Evolutionary conservation across 2,113 vertebrate species (phyloP), one percentile per base, ranked within the genome.

Genomic region (Megalops atlanticus): DNA sequence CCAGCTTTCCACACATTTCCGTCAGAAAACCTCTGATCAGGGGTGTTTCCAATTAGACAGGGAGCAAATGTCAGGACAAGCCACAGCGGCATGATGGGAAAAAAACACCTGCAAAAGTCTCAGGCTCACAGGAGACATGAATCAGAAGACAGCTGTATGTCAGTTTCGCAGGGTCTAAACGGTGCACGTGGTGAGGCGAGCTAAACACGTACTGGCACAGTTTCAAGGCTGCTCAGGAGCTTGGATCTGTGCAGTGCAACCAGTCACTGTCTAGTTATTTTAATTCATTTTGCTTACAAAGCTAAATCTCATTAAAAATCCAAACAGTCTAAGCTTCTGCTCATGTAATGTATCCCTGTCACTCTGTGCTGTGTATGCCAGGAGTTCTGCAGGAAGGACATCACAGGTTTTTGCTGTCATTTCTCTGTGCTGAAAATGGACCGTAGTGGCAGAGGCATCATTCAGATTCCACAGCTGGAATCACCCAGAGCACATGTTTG

Each of bases 1-100:
- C 84, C 89, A 88, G 78, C 72, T 82, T 84, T 88, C 81, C 79
- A 81, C 82, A 77, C 24, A 39, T 64, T 79, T 81, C 52, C 86
- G 75, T 4, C n/a, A n/a, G 80, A 84, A 54, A 38, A 82, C 64
- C 58, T 78, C 78, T 81, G 41, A 82, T 76, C 41, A 58, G 80
- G 83, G 39, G 70, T 81, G 83, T 84, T 86, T 85, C 79, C 75
- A 77, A 70, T 78, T 33, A 84, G 86, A 81, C 75, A 68, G 73
- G 36, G 81, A 74, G 81, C 82, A 86, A 80, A 47, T 88, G 86
- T 90, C 83, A 80, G 79, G 72, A 73, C 41, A 36, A 80, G 24
- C 80, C 78, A 80, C 79, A 21, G 39, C n/a, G 40, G 76, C 71
- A 36, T 27, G 14, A 38, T 18, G 36, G 35, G 36, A 71, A 12